Evolutionary conservation across 2,113 vertebrate species (phyloP).

Genomic region (Microcebus ravelobensis): DNA sequence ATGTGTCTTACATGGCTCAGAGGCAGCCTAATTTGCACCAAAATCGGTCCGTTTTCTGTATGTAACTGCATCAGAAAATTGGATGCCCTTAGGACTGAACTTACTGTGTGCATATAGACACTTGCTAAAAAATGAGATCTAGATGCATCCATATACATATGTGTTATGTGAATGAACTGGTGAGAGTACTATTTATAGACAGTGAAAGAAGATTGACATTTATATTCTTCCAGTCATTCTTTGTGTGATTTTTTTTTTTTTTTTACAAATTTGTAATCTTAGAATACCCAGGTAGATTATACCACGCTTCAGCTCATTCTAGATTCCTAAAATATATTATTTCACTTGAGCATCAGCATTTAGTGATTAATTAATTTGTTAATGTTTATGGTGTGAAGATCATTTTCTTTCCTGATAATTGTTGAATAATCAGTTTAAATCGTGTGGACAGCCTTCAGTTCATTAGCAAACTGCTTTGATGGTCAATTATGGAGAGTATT

Average conservation of each 20-base stretch:
- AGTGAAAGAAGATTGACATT: constrained; percentile 62
- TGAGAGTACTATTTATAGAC: constrained; percentile 66
- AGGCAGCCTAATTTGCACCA: constrained; percentile 82
- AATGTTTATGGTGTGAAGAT: constrained; percentile 56
- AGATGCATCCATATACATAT: constrained; percentile 55
- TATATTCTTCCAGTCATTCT: constrained; percentile 58
- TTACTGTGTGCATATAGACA: constrained; percentile 61
- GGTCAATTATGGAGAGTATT: constrained; percentile 65
- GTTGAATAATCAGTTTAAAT: constrained; percentile 68
- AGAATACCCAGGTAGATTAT: constrained; percentile 44
- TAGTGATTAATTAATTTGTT: constrained; percentile 62
- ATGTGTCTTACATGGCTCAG: constrained; percentile 78
- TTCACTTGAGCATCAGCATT: constrained; percentile 62
- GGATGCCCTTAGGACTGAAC: constrained; percentile 76
- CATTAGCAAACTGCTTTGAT: constrained; percentile 59
- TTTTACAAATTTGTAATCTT: constrained; percentile 61
- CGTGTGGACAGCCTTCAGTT: constrained; percentile 30
- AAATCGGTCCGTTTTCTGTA: constrained; percentile 68
- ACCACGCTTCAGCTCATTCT: constrained; percentile 18
- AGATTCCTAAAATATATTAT: constrained; percentile 33
- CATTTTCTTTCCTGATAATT: constrained; percentile 70
- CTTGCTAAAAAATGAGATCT: constrained; percentile 68
- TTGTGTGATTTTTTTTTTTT: constrained; percentile 56
- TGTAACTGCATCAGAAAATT: constrained; percentile 76
- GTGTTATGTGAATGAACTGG: constrained; percentile 60